Evolutionary conservation across 2,797 vertebrate genomes (phyloP).

Genomic region (Poeciliopsis gracilis): DNA sequence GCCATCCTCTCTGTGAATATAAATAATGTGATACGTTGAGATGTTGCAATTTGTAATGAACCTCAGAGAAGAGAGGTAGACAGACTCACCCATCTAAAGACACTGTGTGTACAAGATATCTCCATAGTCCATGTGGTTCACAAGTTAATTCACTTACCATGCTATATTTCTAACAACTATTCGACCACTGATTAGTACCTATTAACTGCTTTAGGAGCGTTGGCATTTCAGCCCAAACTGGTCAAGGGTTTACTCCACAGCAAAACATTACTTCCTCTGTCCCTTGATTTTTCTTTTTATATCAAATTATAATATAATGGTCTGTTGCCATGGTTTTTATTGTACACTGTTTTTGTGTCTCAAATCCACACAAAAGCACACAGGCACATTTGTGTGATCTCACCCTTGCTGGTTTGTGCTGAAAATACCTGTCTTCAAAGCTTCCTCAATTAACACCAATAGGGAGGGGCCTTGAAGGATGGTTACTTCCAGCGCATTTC

Average conservation of each 20-base stretch:
- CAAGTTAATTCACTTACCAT: neutral
- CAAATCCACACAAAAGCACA: neutral
- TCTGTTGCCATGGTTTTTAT: neutral
- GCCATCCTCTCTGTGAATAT: too few relatives aligned
- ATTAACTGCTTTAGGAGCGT: neutral
- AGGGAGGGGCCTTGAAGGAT: neutral
- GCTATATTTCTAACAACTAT: neutral
- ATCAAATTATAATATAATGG: neutral
- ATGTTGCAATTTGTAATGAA: too few relatives aligned
- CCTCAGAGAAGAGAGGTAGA: too few relatives aligned
- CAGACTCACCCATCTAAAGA: too few relatives aligned
- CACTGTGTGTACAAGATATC: too few relatives aligned
- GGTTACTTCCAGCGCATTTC: neutral
- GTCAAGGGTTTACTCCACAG: neutral
- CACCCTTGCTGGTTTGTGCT: neutral
- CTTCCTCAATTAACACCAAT: neutral
- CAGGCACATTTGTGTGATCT: neutral
- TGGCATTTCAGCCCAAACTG: neutral
- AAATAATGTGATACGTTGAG: too few relatives aligned
- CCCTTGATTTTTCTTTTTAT: neutral
- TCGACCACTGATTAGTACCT: neutral
- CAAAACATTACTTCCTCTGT: neutral
- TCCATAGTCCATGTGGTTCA: neutral
- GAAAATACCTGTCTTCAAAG: neutral
- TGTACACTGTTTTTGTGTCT: neutral